These are phyloP conservation scores for Pitangus sulphuratus DNA, from an alignment of 2,797 vertebrate genomes.

Conservation along the genomic window DNA sequence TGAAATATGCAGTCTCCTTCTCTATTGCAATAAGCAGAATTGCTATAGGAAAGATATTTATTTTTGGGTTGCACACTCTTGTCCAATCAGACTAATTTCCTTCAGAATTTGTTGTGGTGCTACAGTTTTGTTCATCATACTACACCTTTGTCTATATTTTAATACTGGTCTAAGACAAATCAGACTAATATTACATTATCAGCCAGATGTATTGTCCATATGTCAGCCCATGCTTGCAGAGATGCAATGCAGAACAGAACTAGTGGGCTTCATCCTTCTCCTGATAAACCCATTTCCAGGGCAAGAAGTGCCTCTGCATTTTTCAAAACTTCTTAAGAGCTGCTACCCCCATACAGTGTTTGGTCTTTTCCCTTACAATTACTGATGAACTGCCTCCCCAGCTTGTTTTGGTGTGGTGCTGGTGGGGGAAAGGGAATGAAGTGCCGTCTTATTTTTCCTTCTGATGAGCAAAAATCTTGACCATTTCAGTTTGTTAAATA, in stretches of 20 bases:
- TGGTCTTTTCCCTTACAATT: neutral
- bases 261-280: neutral
- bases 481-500: neutral
- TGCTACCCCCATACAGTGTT: neutral
- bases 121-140: neutral
- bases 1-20: neutral
- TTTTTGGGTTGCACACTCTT: neutral
- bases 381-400: neutral
- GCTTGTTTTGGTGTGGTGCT: neutral
- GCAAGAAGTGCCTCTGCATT: neutral
- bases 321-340: neutral
- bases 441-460: neutral
- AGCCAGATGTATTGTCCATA: neutral
- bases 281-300: neutral
- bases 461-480: neutral
- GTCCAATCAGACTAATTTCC: neutral
- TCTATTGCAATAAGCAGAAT: neutral
- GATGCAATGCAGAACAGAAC: rapidly evolving
- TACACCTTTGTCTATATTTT: neutral
- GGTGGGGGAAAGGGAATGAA: neutral
- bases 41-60: neutral
- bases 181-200: neutral
- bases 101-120: neutral
- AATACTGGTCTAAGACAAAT: neutral
- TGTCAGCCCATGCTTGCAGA: neutral